Conservation (phyloP, 1,140 invertebrate genomes). For the Hylyphantes graminicola region DNA sequence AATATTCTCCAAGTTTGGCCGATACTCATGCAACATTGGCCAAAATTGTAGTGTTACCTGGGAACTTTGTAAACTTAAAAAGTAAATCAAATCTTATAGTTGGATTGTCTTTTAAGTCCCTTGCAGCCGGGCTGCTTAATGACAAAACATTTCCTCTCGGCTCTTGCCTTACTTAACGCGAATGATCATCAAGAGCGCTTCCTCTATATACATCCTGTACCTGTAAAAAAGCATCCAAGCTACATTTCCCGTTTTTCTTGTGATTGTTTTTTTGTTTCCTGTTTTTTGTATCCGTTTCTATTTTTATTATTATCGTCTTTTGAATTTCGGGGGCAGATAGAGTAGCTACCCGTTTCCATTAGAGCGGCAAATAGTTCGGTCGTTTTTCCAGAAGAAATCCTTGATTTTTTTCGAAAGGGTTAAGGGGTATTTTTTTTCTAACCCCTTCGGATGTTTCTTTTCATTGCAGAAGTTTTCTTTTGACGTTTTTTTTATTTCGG, state of each 20-base stretch:
- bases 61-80: no score
- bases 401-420: slow-evolving; percentile 1
- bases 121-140: slow-evolving; percentile 11
- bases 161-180: slow-evolving; percentile 30
- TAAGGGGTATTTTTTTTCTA: slow-evolving; percentile 28
- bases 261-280: not conserved
- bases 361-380: slow-evolving; percentile 30
- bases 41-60: no score
- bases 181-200: slow-evolving; percentile 41
- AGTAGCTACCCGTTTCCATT: slow-evolving; percentile 26
- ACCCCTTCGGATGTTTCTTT: slow-evolving; percentile 7
- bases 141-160: slow-evolving; percentile 34
- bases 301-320: slow-evolving; percentile 45
- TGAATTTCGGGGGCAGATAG: slow-evolving; percentile 31
- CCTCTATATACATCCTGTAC: slow-evolving; percentile 15
- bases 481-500: no score
- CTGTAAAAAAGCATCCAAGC: slow-evolving; percentile 17
- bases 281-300: not conserved
- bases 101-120: not conserved
- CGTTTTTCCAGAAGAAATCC: slow-evolving; percentile 19
- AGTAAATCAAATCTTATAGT: no score
- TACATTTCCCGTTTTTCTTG: slow-evolving; percentile 36
- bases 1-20: no score
- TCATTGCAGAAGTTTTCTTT: slow-evolving; percentile 4
- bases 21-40: no score